Evolutionary conservation across 2,797 vertebrate species (phyloP), one percentile per base, ranked within the genome.

Genomic region (Octomys mimax): DNA sequence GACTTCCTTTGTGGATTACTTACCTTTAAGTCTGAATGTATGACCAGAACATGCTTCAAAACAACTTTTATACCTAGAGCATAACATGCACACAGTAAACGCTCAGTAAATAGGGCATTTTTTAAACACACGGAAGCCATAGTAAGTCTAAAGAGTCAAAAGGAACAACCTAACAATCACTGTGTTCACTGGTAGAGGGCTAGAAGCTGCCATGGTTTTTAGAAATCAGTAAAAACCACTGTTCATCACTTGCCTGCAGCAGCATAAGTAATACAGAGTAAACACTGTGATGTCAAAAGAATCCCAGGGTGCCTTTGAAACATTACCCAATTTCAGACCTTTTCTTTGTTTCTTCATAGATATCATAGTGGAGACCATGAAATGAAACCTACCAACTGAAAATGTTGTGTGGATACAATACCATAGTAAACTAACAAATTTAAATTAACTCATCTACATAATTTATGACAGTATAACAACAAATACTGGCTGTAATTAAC

Each of bases 101-200:
- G 71, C 8, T 94, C 6, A 77, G 85, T 70, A 89, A 87, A 70
- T 84, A 49, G 16, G 16, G 42, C 28, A 90, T 24, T 70, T 94
- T 59, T 11, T 95, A n/a, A 94, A 71, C 87, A 57, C 83, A 54
- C 84, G 24, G 5, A 52, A 87, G 6, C 12, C 62, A 52, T 64
- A 81, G 81, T 52, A n/a, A 2, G 13, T 71, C 6, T 77, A 12
- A 24, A 31, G 36, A 61, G 54, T 42, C 39, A 64, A 84, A 42
- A 90, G n/a, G 82, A 95, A 87, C 62, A 77, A 66, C 5, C 14
- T 64, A 83, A 42, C 14, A 77, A 49, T 64, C 79, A 12, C 22
- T 33, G 28, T 52, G 1, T 78, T 14, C 39, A 73, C 90, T 78
- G 95, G 19, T 54, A 88, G 70, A 92, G 46, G 95, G 93, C 46